phyloP scores from a whole-genome alignment of 2,113 vertebrate genomes.

The Anthoscopus minutus region DNA sequence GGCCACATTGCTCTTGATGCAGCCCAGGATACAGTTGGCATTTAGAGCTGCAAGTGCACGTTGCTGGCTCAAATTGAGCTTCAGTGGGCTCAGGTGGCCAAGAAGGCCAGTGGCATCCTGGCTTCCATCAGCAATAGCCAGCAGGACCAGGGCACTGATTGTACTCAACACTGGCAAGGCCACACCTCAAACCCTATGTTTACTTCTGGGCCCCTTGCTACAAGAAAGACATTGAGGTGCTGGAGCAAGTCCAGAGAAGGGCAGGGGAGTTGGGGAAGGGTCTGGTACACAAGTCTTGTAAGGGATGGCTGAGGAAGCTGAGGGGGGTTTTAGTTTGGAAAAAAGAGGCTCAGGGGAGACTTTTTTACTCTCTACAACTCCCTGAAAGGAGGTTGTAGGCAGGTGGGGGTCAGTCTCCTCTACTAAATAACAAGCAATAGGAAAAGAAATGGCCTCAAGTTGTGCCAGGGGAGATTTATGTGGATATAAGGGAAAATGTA shows the following conservation, averaged over 20 bases:
- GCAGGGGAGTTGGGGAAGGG: neutral
- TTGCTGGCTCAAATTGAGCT: neutral
- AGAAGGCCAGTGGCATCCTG: neutral
- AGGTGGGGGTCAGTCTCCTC: neutral
- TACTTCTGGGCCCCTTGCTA: neutral
- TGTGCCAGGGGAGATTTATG: neutral
- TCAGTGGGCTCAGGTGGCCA: neutral
- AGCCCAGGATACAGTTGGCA: neutral
- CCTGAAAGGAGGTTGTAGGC: neutral
- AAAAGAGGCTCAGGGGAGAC: neutral
- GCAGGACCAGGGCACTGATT: neutral
- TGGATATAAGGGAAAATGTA: neutral
- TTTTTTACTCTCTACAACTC: neutral
- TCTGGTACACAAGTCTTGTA: neutral
- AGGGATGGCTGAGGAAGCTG: neutral
- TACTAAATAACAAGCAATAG: neutral
- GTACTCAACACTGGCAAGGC: neutral
- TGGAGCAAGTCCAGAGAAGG: neutral
- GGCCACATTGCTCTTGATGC: neutral
- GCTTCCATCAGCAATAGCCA: neutral
- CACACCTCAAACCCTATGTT: neutral
- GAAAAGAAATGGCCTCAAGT: neutral
- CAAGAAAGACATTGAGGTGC: neutral
- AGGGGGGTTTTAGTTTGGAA: neutral
- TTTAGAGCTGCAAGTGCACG: neutral